phyloP scores from a whole-genome alignment of 1,140 invertebrate genomes.

The Marisa cornuarietis region DNA sequence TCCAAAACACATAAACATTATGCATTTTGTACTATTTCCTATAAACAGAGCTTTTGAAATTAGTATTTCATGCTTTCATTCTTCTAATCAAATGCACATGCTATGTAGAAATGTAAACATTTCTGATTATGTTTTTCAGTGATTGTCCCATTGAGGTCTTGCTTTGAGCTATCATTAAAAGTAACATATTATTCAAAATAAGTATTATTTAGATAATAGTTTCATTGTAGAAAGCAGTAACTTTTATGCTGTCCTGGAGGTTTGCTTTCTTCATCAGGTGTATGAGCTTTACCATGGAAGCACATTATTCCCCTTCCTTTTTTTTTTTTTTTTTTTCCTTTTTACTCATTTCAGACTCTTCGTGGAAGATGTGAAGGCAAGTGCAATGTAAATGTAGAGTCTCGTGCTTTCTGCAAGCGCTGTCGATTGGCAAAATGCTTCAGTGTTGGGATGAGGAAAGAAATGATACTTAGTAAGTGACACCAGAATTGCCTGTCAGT shows the following conservation, averaged over 20 bases:
- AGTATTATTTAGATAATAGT: not conserved
- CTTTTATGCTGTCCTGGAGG: not conserved
- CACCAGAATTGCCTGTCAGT: not conserved
- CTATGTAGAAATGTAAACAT: no score
- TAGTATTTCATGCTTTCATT: no score
- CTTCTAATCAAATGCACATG: no score
- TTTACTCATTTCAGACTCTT: conserved; percentile 47
- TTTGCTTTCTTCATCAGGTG: not conserved
- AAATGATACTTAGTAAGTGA: conserved; percentile 92
- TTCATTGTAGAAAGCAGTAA: not conserved
- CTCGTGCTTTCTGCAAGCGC: conserved; percentile 93
- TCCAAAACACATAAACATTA: no score
- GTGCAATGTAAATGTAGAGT: conserved; percentile 90
- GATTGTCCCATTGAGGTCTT: not conserved
- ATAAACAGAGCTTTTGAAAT: no score
- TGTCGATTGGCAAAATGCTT: conserved; percentile 94
- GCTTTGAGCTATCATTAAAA: not conserved
- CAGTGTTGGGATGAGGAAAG: conserved; percentile 91
- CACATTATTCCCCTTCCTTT: not conserved
- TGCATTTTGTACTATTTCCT: no score
- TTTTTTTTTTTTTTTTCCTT: conserved; percentile 8
- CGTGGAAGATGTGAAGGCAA: conserved; percentile 68
- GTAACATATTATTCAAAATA: not conserved
- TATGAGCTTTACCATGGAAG: not conserved
- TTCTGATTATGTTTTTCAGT: no score